phyloP scores from a whole-genome alignment of 2,888 invertebrate genomes.

The Junonia oenone region DNA sequence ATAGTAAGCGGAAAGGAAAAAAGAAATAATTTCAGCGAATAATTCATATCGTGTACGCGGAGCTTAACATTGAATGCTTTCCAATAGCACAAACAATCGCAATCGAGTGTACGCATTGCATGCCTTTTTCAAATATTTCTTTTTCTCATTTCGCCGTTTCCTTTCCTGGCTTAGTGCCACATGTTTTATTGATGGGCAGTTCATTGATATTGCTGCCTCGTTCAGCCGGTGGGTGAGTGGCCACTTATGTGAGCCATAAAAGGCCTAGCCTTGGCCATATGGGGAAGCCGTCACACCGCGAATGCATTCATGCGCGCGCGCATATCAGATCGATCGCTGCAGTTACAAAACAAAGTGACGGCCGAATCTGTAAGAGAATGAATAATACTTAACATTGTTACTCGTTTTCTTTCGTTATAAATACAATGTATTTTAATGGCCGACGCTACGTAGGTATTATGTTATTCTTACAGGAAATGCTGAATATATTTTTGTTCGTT shows the following conservation, averaged over 20 bases:
- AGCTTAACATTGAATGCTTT: conserved; percentile 73
- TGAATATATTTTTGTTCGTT: background rate
- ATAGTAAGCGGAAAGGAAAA: conserved; percentile 29
- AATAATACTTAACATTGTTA: conserved; percentile 29
- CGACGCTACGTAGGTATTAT: conserved; percentile 4
- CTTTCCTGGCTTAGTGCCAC: conserved; percentile 75
- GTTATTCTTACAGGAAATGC: conserved; percentile 10
- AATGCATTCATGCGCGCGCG: conserved; percentile 73
- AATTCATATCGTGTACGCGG: conserved; percentile 60
- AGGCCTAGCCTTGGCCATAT: conserved; percentile 76
- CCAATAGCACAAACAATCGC: conserved; percentile 68
- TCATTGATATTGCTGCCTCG: conserved; percentile 79
- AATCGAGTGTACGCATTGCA: conserved; percentile 52
- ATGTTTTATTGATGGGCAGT: conserved; percentile 79
- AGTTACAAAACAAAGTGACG: conserved; percentile 58
- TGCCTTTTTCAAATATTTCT: conserved; percentile 73
- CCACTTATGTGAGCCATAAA: conserved; percentile 77
- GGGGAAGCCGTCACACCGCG: conserved; percentile 70
- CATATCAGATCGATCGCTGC: conserved; percentile 62
- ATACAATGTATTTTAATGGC: conserved; percentile 18
- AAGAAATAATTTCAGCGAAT: conserved; percentile 48
- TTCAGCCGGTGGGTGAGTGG: conserved; percentile 76
- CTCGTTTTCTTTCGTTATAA: conserved; percentile 23
- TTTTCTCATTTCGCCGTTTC: conserved; percentile 74
- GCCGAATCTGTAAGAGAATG: conserved; percentile 34